Evolutionary conservation across 2,113 vertebrate genomes (phyloP).

Genomic region (Columbina picui): DNA sequence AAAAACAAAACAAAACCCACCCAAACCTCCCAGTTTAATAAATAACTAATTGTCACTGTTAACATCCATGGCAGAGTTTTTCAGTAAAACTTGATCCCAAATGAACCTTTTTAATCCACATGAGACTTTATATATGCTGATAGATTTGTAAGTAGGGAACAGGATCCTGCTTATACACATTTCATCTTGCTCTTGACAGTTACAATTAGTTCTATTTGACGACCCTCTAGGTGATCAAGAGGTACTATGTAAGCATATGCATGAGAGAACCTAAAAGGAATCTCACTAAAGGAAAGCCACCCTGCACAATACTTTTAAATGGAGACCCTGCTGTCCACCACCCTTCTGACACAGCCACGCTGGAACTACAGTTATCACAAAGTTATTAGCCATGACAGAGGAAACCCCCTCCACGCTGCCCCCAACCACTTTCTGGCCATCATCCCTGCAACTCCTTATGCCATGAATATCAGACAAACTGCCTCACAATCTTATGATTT

Average conservation of each 20-base stretch:
- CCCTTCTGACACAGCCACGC: background rate
- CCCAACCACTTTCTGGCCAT: background rate
- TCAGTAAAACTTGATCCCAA: background rate
- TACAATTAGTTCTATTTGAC: background rate
- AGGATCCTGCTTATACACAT: background rate
- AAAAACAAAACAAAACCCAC: background rate
- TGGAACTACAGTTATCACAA: background rate
- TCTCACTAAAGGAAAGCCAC: background rate
- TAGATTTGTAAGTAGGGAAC: background rate
- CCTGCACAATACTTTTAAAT: background rate
- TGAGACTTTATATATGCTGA: background rate
- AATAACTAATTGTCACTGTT: background rate
- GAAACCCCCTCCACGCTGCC: background rate
- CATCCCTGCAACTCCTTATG: background rate
- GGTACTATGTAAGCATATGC: background rate
- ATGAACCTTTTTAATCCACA: background rate
- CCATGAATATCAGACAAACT: background rate
- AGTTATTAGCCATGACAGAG: background rate
- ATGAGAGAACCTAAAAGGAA: background rate
- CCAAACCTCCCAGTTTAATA: background rate
- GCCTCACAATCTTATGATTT: background rate
- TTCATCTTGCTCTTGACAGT: background rate
- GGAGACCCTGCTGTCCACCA: background rate
- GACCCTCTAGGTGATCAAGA: background rate
- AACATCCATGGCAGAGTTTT: background rate